phyloP scores from a whole-genome alignment of 2,113 vertebrate genomes.

The Rhizomys pruinosus region DNA sequence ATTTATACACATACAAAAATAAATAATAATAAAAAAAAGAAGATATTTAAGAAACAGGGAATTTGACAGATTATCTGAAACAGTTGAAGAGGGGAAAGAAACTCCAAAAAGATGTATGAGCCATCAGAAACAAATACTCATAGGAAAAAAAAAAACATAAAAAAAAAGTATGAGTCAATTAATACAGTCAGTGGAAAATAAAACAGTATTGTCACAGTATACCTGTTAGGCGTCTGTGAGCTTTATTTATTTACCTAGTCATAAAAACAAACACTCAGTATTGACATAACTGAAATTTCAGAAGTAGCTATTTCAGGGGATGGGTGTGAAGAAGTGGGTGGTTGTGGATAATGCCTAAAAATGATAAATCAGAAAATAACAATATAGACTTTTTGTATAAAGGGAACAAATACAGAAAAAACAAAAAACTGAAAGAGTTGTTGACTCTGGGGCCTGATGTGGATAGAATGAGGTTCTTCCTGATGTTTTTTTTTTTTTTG shows the following conservation, averaged over 20 bases:
- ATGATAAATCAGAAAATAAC: slow-evolving; percentile 70
- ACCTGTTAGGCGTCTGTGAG: slow-evolving; percentile 15
- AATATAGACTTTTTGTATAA: slow-evolving; percentile 21
- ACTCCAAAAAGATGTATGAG: not conserved
- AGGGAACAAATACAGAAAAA: slow-evolving; percentile 33
- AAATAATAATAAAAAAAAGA: too few relatives aligned
- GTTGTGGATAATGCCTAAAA: slow-evolving; percentile 65
- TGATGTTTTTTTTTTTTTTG: too few relatives aligned
- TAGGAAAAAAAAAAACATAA: not conserved
- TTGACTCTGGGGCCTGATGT: not conserved
- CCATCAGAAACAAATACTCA: slow-evolving; percentile 23
- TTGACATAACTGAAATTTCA: slow-evolving; percentile 38
- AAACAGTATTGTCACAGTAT: not conserved
- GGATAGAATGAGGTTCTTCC: not conserved
- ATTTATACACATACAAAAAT: too few relatives aligned
- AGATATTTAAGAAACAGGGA: slow-evolving; percentile 25
- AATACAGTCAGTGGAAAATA: slow-evolving; percentile 8
- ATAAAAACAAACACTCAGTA: slow-evolving; percentile 55
- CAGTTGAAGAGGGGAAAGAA: not conserved
- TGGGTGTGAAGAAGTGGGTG: not conserved
- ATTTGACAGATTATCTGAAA: not conserved
- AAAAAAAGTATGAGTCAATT: slow-evolving; percentile 48
- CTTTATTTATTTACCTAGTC: slow-evolving; percentile 48
- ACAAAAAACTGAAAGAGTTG: not conserved
- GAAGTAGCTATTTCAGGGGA: slow-evolving; percentile 39